These are phyloP conservation scores for Trochalopteron elliotii DNA, from an alignment of 2,113 vertebrate species.

Conservation along the genomic window DNA sequence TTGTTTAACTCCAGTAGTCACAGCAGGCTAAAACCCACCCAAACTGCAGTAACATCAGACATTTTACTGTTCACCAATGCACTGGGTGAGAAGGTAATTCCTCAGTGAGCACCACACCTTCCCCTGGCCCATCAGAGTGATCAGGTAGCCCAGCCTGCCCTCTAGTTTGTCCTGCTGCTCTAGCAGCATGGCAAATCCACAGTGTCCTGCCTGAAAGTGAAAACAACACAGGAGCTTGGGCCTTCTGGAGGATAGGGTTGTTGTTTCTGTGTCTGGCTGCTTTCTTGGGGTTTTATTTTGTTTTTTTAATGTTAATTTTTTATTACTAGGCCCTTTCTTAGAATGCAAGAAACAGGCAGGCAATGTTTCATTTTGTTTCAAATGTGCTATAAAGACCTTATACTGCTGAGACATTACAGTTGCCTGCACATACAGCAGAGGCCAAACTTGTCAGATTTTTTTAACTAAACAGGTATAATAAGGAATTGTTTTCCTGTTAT, in stretches of 20 bases:
- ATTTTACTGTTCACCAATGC: background rate
- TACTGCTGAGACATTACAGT: background rate
- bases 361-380: too few species aligned
- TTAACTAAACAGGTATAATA: background rate
- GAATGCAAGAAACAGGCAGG: too few species aligned
- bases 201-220: background rate
- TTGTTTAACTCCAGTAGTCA: background rate
- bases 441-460: background rate
- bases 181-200: background rate
- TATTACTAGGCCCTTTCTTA: too few species aligned
- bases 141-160: background rate
- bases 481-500: background rate
- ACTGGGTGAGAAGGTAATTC: background rate
- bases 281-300: background rate
- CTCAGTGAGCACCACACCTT: background rate
- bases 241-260: fast-evolving
- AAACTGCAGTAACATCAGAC: background rate
- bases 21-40: background rate
- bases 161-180: background rate
- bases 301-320: too few species aligned
- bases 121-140: background rate
- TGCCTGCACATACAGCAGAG: background rate
- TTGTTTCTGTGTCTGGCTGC: background rate
- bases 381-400: too few species aligned
- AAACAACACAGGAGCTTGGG: background rate